Percentiles rank a stretch among this genome's conserved stretches.
Evolutionary conservation across 2,113 vertebrate genomes (phyloP).

Genomic region (Naja naja): DNA sequence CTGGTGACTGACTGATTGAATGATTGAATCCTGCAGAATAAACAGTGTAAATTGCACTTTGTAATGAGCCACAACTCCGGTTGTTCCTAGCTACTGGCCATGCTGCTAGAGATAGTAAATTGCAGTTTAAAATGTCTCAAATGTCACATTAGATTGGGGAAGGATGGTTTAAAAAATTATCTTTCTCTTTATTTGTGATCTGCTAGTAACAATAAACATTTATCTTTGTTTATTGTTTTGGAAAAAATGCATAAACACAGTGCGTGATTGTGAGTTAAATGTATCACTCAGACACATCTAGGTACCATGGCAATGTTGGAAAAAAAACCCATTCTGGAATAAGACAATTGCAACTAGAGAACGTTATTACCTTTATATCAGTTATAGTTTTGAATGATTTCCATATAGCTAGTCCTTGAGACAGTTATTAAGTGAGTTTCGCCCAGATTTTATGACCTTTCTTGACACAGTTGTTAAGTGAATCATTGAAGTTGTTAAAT

Average conservation of each 20-base stretch:
- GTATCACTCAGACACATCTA: neutral
- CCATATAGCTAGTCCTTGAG: no score
- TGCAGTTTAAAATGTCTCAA: neutral
- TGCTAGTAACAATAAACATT: neutral
- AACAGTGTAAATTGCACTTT: neutral
- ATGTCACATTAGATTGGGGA: neutral
- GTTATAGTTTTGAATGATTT: neutral
- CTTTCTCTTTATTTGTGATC: neutral
- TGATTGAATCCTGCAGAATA: neutral
- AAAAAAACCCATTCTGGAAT: neutral
- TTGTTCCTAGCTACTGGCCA: neutral
- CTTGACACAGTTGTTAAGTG: no score
- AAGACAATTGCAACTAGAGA: neutral
- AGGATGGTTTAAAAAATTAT: neutral
- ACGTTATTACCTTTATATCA: neutral
- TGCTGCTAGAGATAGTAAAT: neutral
- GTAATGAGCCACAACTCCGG: neutral
- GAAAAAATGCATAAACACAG: neutral
- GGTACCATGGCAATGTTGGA: no score
- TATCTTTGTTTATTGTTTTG: neutral
- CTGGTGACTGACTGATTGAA: neutral
- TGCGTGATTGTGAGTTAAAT: neutral
- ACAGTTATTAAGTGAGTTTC: no score
- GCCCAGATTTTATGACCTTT: no score
- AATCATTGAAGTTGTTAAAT: no score